Percentiles rank a stretch among this genome's conserved stretches.
Evolutionary conservation across 2,113 vertebrate genomes (phyloP).

Genomic region (Xiphophorus couchianus): DNA sequence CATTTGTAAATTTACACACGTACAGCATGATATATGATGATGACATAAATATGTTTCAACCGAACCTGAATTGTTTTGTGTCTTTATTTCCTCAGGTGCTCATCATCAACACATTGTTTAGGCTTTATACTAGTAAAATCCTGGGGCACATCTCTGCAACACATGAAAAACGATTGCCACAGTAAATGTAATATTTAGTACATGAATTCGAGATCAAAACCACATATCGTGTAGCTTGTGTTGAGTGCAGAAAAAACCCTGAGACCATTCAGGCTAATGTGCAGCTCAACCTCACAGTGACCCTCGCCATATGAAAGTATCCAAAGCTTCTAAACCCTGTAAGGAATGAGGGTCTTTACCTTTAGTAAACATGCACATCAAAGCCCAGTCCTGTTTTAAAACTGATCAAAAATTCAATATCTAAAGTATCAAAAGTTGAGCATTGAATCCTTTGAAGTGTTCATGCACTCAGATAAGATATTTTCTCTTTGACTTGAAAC

Average conservation of each 20-base stretch:
- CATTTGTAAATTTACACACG: slow-evolving; percentile 34
- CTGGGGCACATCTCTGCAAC: slow-evolving; percentile 16
- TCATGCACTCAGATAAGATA: background rate
- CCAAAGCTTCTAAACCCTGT: background rate
- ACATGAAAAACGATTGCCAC: background rate
- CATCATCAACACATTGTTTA: slow-evolving; percentile 27
- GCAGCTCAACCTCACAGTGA: slow-evolving; percentile 1
- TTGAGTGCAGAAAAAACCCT: slow-evolving; percentile 11
- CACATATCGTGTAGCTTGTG: background rate
- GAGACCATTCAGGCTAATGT: background rate
- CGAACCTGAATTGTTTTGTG: slow-evolving; percentile 7
- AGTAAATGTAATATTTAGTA: slow-evolving; percentile 6
- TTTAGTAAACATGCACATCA: background rate
- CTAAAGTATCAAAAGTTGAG: background rate
- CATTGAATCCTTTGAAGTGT: slow-evolving; percentile 6
- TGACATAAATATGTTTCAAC: slow-evolving; percentile 24
- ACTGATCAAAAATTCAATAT: background rate
- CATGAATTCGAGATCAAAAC: slow-evolving; percentile 6
- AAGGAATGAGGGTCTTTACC: background rate
- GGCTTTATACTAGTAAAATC: slow-evolving; percentile 10
- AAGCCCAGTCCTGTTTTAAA: background rate
- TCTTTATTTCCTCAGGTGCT: slow-evolving; percentile 10
- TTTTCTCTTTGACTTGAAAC: background rate
- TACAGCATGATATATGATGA: slow-evolving; percentile 12
- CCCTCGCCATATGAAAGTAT: background rate